These are phyloP conservation scores for Acanthaster planci DNA, from an alignment of 35 echinoderm and acorn worm species.

Conservation along the genomic window DNA sequence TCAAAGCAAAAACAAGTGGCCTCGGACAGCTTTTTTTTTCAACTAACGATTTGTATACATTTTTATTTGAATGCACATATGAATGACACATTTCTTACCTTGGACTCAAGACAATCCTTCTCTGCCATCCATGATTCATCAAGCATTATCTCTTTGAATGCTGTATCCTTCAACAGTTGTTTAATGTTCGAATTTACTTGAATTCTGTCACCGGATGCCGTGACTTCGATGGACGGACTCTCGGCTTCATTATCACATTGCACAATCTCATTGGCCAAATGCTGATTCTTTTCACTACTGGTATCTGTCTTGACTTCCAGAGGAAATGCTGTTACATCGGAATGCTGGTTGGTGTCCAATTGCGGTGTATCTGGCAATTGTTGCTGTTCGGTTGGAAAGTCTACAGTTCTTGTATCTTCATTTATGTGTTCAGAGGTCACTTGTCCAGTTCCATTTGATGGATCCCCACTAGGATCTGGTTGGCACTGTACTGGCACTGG, in stretches of 20 bases:
- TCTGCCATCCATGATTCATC: conserved; percentile 18
- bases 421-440: background rate
- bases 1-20: no score
- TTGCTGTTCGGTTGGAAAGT: background rate
- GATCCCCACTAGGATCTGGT: background rate
- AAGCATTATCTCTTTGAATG: background rate
- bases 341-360: background rate
- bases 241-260: no score
- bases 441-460: background rate
- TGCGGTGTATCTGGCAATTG: background rate
- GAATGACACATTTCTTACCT: background rate
- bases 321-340: background rate
- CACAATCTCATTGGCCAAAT: background rate
- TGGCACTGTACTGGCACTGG: background rate
- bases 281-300: background rate
- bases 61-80: no score
- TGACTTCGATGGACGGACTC: background rate
- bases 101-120: background rate
- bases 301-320: background rate
- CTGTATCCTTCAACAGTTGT: conserved; percentile 2
- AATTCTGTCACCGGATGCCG: background rate
- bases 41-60: no score
- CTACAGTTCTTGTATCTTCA: background rate
- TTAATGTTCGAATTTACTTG: background rate
- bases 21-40: no score